Conservation (phyloP, 1,140 invertebrate genomes). For the silkworm (Bombyx mori) region ASM3026992v2 NC_085111.1:8794501-8795000, state of each 20-base stretch:
- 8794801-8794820: background rate
- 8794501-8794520: slow-evolving; percentile 84
- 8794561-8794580: slow-evolving; percentile 79
- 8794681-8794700: background rate
- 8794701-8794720: too few relatives aligned
- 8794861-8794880: too few relatives aligned
- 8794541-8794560: slow-evolving; percentile 79
- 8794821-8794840: background rate
- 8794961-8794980: too few relatives aligned
- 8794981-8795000: too few relatives aligned
- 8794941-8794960: too few relatives aligned
- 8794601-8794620: slow-evolving; percentile 89
- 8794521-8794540: slow-evolving; percentile 80
- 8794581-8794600: slow-evolving; percentile 90
- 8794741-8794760: too few relatives aligned
- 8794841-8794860: too few relatives aligned
- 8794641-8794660: slow-evolving; percentile 85
- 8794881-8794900: too few relatives aligned
- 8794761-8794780: too few relatives aligned
- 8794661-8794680: slow-evolving; percentile 56
- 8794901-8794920: too few relatives aligned
- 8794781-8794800: background rate
- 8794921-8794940: too few relatives aligned
- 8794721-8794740: too few relatives aligned
- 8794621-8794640: slow-evolving; percentile 89